Evolutionary conservation across 2,888 invertebrate genomes (phyloP).

Genomic region (Eupsilia transversa): DNA sequence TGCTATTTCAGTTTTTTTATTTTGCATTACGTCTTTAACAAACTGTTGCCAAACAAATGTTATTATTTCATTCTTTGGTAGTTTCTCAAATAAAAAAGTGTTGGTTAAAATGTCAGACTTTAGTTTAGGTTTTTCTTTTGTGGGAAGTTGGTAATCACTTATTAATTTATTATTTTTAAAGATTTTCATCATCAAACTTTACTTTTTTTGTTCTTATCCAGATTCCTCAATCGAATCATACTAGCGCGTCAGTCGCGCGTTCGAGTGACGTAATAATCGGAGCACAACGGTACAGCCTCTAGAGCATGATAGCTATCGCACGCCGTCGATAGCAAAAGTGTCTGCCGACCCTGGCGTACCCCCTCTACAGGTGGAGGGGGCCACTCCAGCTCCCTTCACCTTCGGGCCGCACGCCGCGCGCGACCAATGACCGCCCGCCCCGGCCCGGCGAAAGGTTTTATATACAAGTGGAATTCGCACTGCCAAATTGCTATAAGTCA

Average conservation of each 20-base stretch:
- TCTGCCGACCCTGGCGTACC: slow-evolving; percentile 88
- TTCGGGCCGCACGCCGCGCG: slow-evolving; percentile 82
- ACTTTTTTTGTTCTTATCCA: not conserved
- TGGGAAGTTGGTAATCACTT: no score
- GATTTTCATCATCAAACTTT: not conserved
- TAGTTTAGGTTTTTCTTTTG: not conserved
- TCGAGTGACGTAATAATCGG: slow-evolving; percentile 78
- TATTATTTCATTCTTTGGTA: not conserved
- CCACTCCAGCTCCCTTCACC: slow-evolving; percentile 87
- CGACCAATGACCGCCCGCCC: slow-evolving; percentile 88
- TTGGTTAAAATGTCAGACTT: not conserved
- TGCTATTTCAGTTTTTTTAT: not conserved
- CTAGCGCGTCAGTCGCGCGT: slow-evolving; percentile 49
- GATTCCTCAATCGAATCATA: slow-evolving; percentile 20
- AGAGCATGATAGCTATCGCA: slow-evolving; percentile 81
- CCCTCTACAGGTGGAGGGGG: slow-evolving; percentile 77
- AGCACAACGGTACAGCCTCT: slow-evolving; percentile 79
- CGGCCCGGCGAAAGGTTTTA: slow-evolving; percentile 92
- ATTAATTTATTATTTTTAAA: not conserved
- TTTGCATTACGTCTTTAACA: no score
- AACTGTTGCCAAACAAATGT: not conserved
- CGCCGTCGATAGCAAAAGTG: slow-evolving; percentile 88
- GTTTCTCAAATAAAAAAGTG: not conserved
- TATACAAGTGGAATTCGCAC: slow-evolving; percentile 91
- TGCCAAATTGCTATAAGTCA: slow-evolving; percentile 91